Evolutionary conservation across 2,797 vertebrate genomes (phyloP).

Genomic region (Lacerta agilis): DNA sequence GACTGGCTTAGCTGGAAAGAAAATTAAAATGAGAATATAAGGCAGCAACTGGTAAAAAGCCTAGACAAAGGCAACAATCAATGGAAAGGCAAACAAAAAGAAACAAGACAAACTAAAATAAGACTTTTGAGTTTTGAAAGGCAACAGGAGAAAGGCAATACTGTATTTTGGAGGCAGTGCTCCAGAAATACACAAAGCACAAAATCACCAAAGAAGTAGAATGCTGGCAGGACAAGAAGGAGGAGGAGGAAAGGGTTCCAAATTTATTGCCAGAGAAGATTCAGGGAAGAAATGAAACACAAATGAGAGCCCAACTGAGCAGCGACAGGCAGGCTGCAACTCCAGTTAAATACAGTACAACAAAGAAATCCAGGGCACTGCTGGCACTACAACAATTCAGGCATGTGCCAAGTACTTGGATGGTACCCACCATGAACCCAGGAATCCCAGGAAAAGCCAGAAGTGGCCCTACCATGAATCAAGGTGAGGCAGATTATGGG

Average conservation of each 20-base stretch:
- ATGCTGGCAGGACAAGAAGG: conserved; percentile 34
- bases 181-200: not conserved
- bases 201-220: conserved; percentile 24
- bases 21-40: not conserved
- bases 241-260: conserved; percentile 34
- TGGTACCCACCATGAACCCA: not conserved
- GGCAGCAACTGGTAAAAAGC: not conserved
- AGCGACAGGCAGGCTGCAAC: conserved; percentile 41
- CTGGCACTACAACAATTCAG: not conserved
- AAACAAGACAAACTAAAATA: not conserved
- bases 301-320: conserved; percentile 28
- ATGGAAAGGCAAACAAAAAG: not conserved
- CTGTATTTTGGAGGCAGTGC: not conserved
- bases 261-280: conserved; percentile 57
- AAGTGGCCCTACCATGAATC: not conserved
- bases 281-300: conserved; percentile 49
- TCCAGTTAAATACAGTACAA: not conserved
- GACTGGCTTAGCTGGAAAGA: not conserved
- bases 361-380: not conserved
- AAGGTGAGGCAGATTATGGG: not conserved
- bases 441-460: not conserved
- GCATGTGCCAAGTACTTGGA: not conserved
- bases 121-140: not conserved
- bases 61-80: not conserved
- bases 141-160: not conserved